Evolutionary conservation across 1,140 invertebrate species (phyloP), one percentile per base, ranked within the genome.

Genomic region (Drosophila ohnishii): DNA sequence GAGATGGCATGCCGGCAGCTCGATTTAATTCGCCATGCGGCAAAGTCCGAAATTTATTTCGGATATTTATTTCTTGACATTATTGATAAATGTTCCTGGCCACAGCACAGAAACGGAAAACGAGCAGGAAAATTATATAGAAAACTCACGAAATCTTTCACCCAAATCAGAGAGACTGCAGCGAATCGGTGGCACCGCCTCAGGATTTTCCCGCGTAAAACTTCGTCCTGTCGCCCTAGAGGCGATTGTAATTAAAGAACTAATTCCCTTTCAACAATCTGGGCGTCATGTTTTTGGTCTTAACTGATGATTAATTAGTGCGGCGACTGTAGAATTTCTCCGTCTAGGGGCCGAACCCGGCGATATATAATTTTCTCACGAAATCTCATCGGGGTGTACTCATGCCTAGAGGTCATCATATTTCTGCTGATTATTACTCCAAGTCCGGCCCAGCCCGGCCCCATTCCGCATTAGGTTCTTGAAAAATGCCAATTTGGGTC

Each of bases 241-340:
- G 42, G 51, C 25, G 28, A 37, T 47, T 22, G 78, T 81, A 86
- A 85, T 85, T 86, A 85, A 81, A 78, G 69, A 78, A 65, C 61
- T 64, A 82, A 86, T 86, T 86, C 82, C 59, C 70, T 80, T 64
- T 79, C 56, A 72, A 66, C 73, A 85, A 74, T 86, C 75, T 75
- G 63, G 44, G 67, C 62, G 73, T 71, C 77, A 85, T 84, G 81
- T 75, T 75, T 61, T 78, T 64, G 64, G 73, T 86, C 83, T 78
- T 86, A 75, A 78, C 82, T 81, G 70, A 86, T 86, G 82, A 86
- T 86, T 86, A 82, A 82, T 86, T 85, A 78, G 82, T 71, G 74
- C 78, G 78, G 69, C 78, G 75, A 70, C 62, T 75, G 70, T 37
- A 56, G 42, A 28, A 40, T 51, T 64, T 69, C 63, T 51, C 42